A percentile compares a stretch with the other conserved stretches of the same genome.
Conservation (phyloP, 2,797 vertebrate genomes). For the Thripadectes ignobilis region DNA sequence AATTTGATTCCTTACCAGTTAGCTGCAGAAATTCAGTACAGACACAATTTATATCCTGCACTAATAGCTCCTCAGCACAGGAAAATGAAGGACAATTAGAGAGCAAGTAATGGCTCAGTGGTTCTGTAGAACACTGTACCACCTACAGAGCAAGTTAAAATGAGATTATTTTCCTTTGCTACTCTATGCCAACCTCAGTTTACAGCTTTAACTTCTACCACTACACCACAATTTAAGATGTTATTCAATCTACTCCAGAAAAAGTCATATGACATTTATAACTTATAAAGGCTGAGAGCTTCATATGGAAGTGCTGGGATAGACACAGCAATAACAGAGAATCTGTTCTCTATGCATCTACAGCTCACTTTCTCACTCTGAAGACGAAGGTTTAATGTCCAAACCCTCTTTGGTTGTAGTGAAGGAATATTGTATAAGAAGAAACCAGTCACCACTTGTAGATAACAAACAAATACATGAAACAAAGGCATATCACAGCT, state of each 20-base stretch:
- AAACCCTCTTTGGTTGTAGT: not conserved
- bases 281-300: not conserved
- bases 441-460: slow-evolving; percentile 16
- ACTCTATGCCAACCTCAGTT: not conserved
- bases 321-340: not conserved
- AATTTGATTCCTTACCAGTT: not conserved
- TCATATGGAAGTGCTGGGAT: not conserved
- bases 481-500: slow-evolving; percentile 39
- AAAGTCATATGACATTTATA: not conserved
- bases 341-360: not conserved
- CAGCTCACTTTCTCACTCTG: not conserved
- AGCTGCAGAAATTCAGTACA: not conserved
- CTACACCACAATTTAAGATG: not conserved
- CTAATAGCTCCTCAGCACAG: slow-evolving; percentile 1
- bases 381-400: not conserved
- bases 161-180: slow-evolving; percentile 14
- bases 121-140: not conserved
- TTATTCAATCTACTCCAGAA: not conserved
- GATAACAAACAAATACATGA: slow-evolving; percentile 28
- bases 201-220: slow-evolving; percentile 15
- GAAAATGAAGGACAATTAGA: slow-evolving; percentile 31
- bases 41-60: not conserved
- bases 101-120: slow-evolving; percentile 12
- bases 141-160: slow-evolving; percentile 13
- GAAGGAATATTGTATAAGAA: slow-evolving; percentile 24